Evolutionary conservation across 2,888 invertebrate genomes (phyloP).

Genomic region (Cacoxenus indagator): DNA sequence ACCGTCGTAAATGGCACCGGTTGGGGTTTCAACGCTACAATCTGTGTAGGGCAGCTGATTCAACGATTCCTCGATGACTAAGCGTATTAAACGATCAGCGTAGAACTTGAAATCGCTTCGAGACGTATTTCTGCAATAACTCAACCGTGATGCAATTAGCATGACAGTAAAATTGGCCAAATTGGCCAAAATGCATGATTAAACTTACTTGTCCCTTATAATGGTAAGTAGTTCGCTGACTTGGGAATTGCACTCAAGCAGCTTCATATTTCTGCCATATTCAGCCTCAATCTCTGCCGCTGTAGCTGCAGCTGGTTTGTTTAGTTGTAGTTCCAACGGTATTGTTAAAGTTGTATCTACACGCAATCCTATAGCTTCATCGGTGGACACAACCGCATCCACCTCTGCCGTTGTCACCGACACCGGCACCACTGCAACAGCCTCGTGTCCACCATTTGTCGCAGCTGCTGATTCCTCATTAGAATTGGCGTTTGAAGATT

Average conservation of each 20-base stretch:
- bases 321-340: neutral
- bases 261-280: constrained; percentile 68
- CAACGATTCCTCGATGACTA: constrained; percentile 97
- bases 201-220: constrained; percentile 84
- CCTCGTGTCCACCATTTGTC: neutral
- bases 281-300: constrained; percentile 55
- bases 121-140: constrained; percentile 82
- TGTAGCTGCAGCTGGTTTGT: constrained; percentile 37
- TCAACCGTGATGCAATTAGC: neutral
- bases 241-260: constrained; percentile 67
- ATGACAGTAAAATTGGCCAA: neutral
- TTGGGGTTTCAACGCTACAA: constrained; percentile 93
- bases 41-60: constrained; percentile 94
- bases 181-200: too few species aligned
- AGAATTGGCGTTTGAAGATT: neutral
- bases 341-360: neutral
- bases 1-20: constrained; percentile 87
- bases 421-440: neutral
- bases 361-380: constrained; percentile 16
- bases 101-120: constrained; percentile 98
- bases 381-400: constrained; percentile 29
- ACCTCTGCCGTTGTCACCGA: neutral
- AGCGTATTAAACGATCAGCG: constrained; percentile 95
- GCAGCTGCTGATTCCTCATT: neutral
- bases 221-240: constrained; percentile 84